phyloP scores from a whole-genome alignment of 2,888 invertebrate species.

The Pristionchus entomophagus region DNA sequence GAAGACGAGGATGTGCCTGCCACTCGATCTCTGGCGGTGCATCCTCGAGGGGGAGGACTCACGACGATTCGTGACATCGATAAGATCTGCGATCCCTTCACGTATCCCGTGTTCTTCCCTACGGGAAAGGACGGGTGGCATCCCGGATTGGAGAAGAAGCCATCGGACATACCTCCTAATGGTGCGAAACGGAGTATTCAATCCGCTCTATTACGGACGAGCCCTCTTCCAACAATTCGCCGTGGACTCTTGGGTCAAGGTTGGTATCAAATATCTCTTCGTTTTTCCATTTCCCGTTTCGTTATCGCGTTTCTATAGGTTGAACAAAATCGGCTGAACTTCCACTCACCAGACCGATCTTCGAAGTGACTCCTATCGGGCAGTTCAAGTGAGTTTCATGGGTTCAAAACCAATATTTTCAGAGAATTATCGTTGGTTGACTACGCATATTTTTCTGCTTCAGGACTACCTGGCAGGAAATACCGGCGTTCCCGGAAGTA shows the following conservation, averaged over 20 bases:
- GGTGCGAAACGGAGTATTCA: slow-evolving; percentile 52
- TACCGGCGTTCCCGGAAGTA: slow-evolving; percentile 52
- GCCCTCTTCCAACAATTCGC: no score
- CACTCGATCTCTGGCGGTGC: no score
- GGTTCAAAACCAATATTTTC: not conserved
- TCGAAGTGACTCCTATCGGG: slow-evolving; percentile 65
- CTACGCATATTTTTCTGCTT: slow-evolving; percentile 39
- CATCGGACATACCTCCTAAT: no score
- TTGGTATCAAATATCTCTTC: no score
- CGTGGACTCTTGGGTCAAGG: slow-evolving; percentile 76
- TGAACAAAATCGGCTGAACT: slow-evolving; percentile 74
- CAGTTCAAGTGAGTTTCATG: slow-evolving; percentile 59
- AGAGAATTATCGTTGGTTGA: no score
- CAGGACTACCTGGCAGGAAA: slow-evolving; percentile 56
- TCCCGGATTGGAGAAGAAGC: no score
- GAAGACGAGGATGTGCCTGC: no score
- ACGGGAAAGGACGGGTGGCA: slow-evolving; percentile 62
- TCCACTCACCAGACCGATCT: slow-evolving; percentile 73
- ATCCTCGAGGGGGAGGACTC: slow-evolving; percentile 64
- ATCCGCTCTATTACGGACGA: no score
- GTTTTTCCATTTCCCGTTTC: no score
- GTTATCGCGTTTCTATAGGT: no score
- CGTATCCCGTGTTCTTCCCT: slow-evolving; percentile 76
- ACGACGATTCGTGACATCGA: slow-evolving; percentile 71
- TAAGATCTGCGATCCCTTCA: slow-evolving; percentile 76